Evolutionary conservation across 2,888 invertebrate species (phyloP), one percentile per base, ranked within the genome.

Genomic region (Meiosimyza platycephala): DNA sequence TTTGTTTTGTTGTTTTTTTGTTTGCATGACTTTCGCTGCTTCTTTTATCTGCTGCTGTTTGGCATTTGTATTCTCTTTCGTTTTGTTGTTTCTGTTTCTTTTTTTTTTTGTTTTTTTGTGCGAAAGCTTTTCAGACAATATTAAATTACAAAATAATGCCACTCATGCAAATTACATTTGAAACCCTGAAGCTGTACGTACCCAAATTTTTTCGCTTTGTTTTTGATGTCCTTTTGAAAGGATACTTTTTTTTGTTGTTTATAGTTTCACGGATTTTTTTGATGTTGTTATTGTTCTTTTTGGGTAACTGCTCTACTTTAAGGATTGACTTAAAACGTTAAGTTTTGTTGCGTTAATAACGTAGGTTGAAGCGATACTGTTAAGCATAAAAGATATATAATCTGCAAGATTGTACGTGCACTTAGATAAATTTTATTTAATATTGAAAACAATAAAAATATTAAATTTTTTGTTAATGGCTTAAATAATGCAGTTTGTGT

Each of bases 91-190:
- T 28, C 4, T 28, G 4, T 28, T 4, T 28, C 28, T 28, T 2
- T 28, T 28, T 28, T 4, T 28, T 28, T 28, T 28, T 28, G 3
- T 62, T 11, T 60, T 33, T 60, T 47, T 62, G 5, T 16, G 28
- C 50, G 3, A 40, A 40, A 51, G 51, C 64, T 51, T 64, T 64
- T 22, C 16, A 64, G 51, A 64, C 64, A 50, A 64, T 64, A 64
- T 64, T 64, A 64, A 64, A 64, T 64, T 64, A 64, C 64, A 64
- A 64, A 64, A 64, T 64, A 64, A 64, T 64, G 64, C 64, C 64
- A 64, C 51, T 64, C 50, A 64, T 64, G 64, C 64, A 64, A 64
- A 64, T 64, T 64, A 64, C 64, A 51, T 51, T 64, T 33, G 60
- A 62, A n/a, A 62, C 60, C 47, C 60, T 15, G 64, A 13, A 22